Evolutionary conservation across 2,888 invertebrate genomes (phyloP).

Genomic region (Peribatodes rhomboidaria): DNA sequence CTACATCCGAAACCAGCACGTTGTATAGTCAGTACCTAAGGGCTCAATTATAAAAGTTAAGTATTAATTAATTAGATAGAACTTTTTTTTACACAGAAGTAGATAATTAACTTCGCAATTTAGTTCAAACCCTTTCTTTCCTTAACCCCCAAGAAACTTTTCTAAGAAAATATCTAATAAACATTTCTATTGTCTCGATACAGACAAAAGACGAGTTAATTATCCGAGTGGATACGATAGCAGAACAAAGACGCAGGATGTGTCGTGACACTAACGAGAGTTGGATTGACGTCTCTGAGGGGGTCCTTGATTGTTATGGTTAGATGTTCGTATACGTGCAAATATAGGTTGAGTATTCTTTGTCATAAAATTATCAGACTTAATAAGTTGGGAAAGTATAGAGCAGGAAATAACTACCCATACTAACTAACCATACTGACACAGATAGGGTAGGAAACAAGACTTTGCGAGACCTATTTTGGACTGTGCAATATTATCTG

Average conservation of each 20-base stretch:
- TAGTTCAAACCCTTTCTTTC: background rate
- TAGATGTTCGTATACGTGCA: slow-evolving; percentile 12
- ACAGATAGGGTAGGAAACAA: background rate
- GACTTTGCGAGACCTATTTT: too few relatives aligned
- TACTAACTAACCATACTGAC: too few relatives aligned
- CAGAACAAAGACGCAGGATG: slow-evolving; percentile 75
- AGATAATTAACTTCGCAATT: background rate
- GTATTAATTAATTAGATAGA: too few relatives aligned
- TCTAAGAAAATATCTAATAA: slow-evolving; percentile 26
- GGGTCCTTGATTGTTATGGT: slow-evolving; percentile 54
- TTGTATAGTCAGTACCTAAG: too few relatives aligned
- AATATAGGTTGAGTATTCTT: slow-evolving; percentile 2
- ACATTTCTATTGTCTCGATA: slow-evolving; percentile 44
- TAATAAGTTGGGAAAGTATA: too few relatives aligned
- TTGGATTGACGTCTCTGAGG: slow-evolving; percentile 68
- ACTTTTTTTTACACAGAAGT: too few relatives aligned
- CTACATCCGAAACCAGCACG: too few relatives aligned
- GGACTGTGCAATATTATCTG: too few relatives aligned
- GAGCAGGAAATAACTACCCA: too few relatives aligned
- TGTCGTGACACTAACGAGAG: slow-evolving; percentile 75
- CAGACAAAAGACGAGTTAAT: slow-evolving; percentile 55
- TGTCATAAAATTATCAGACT: background rate
- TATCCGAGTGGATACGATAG: slow-evolving; percentile 55
- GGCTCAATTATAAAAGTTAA: too few relatives aligned
- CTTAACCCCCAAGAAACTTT: slow-evolving; percentile 5